Base-by-base conservation (phyloP, 2,797 vertebrate genomes). In the Nannoperca australis region DNA sequence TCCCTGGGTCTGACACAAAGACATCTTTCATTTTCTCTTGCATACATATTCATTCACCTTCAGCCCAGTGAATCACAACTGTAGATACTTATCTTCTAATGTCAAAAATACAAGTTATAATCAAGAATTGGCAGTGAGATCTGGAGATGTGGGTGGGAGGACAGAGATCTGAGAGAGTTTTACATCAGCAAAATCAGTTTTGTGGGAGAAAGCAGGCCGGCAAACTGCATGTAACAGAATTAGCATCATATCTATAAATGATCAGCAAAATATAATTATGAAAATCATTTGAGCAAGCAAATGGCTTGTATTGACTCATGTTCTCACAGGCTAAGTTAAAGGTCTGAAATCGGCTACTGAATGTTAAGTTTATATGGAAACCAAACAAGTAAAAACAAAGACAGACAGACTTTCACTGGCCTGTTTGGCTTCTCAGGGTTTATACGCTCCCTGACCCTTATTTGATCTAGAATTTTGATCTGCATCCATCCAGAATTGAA, bases 401-500 rank as follows among this genome's bases (percentile, higher is more conserved):
- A 65, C 15, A 24, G 63, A 56, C 40, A 61, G 61, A 76, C 18
- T 47, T 36, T 34, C 62, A 30, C 66, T 62, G n/a, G 65, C 44
- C 65, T 60, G 34, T 53, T 56, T 63, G 49, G 60, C 62, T 69
- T 78, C 61, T 77, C 61, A 69, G 61, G 63, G 45, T 75, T 75
- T 63, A 20, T 42, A 58, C 63, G 73, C 45, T 82, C 34, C 34
- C 51, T 62, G 59, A 80, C 78, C 67, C 60, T 74, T 32, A 71
- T 78, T 82, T 79, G 83, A 89, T 86, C 77, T 80, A 70, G 62
- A 85, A 71, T 81, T 88, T 78, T 82, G 74, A 89, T 93, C 87
- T 79, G 85, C 82, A 82, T 89, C 86, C 89, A 82, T 87, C 87
- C 76, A 76, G 76, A 84, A 87, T 86, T 83, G 78, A 86, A 87